A percentile compares a stretch with the other conserved stretches of the same genome.
Conservation (phyloP, 1,140 invertebrate genomes). For the Homalodisca vitripennis region DNA sequence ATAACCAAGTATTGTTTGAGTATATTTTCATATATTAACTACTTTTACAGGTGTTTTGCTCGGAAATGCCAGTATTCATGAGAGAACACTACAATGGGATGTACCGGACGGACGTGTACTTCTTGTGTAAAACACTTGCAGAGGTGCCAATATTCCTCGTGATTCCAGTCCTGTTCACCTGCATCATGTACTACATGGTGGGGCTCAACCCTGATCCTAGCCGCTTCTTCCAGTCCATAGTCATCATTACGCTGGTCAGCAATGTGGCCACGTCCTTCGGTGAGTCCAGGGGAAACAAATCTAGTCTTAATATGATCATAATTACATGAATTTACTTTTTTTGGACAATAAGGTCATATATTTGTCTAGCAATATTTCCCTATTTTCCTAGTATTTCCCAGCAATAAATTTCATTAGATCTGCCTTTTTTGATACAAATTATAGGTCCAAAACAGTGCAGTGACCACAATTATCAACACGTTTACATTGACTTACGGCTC, state of each 20-base stretch:
- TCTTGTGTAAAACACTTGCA: constrained; percentile 86
- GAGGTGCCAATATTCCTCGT: constrained; percentile 81
- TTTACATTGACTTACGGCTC: too few species aligned
- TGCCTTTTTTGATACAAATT: too few species aligned
- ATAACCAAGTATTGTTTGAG: too few species aligned
- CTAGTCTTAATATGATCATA: not conserved
- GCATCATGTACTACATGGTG: constrained; percentile 85
- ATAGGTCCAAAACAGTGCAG: too few species aligned
- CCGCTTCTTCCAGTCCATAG: constrained; percentile 73
- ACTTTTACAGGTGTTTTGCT: constrained; percentile 89
- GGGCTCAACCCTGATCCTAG: constrained; percentile 70
- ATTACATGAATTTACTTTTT: too few species aligned
- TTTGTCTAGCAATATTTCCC: not conserved
- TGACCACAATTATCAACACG: too few species aligned
- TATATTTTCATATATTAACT: too few species aligned
- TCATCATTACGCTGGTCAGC: constrained; percentile 77
- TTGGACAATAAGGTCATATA: not conserved
- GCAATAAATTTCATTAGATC: too few species aligned
- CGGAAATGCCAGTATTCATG: constrained; percentile 88
- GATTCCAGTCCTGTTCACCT: constrained; percentile 80
- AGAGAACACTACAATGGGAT: constrained; percentile 89
- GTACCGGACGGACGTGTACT: constrained; percentile 92
- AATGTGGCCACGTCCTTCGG: constrained; percentile 92
- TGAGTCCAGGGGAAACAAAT: constrained; percentile 49
- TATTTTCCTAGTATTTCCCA: not conserved